These are phyloP conservation scores for Oxystoma pomonae DNA, from an alignment of 2,888 invertebrate genomes.

Conservation along the genomic window DNA sequence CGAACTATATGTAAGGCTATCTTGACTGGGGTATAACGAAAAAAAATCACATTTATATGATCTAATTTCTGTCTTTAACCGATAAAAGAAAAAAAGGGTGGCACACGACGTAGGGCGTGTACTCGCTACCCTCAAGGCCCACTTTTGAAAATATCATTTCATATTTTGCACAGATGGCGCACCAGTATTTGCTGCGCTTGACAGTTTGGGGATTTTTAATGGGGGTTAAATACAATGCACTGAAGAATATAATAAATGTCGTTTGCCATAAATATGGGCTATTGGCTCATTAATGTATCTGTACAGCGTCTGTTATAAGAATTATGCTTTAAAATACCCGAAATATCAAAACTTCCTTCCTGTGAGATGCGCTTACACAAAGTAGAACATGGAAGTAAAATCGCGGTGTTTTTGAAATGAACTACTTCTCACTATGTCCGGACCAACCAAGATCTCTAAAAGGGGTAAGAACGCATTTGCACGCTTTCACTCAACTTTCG, in stretches of 20 bases:
- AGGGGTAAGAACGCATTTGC: too few species aligned
- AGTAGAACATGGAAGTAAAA: too few species aligned
- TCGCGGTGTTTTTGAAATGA: too few species aligned
- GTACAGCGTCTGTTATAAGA: too few species aligned
- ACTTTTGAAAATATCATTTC: background rate
- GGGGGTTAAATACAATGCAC: constrained; percentile 19
- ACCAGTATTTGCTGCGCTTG: constrained; percentile 12
- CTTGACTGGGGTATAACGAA: background rate
- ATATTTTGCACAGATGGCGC: constrained; percentile 24
- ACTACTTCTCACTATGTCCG: too few species aligned
- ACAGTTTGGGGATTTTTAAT: constrained; percentile 23
- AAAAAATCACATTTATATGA: background rate
- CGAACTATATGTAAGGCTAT: too few species aligned
- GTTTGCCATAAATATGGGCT: constrained; percentile 6
- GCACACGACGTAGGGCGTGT: constrained; percentile 14
- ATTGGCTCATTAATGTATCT: background rate
- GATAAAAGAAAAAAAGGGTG: constrained; percentile 21
- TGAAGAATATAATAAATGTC: constrained; percentile 22
- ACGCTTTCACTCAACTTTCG: too few species aligned
- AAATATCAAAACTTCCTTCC: too few species aligned
- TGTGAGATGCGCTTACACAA: too few species aligned
- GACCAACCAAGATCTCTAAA: too few species aligned
- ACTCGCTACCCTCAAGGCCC: constrained; percentile 10
- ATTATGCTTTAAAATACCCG: too few species aligned
- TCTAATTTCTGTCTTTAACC: background rate